Conservation (phyloP, 2,888 invertebrate species). For the Torymus aiolomorphi region DNA sequence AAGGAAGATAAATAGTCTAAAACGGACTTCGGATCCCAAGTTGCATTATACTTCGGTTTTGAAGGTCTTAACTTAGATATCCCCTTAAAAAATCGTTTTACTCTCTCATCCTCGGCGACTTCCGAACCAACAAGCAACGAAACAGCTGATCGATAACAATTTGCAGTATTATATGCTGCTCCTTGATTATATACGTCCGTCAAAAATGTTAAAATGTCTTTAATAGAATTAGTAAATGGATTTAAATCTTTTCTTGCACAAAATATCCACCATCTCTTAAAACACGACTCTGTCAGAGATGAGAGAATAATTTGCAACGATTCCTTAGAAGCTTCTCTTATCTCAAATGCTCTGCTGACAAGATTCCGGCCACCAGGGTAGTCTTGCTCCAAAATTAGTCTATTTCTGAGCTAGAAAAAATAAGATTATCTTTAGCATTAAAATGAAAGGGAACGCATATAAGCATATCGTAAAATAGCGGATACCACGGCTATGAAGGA, state of each 20-base stretch:
- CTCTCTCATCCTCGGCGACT: conserved; percentile 38
- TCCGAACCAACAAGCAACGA: conserved; percentile 43
- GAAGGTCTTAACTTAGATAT: too few relatives aligned
- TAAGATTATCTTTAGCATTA: conserved; percentile 31
- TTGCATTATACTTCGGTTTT: conserved; percentile 54
- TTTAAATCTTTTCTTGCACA: conserved; percentile 17
- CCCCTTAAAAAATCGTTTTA: conserved; percentile 58
- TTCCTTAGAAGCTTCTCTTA: conserved; percentile 28
- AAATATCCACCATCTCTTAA: conserved; percentile 50
- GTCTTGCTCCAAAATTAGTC: not conserved
- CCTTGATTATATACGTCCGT: conserved; percentile 14
- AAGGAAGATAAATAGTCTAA: conserved; percentile 1
- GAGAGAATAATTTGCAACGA: conserved; percentile 34
- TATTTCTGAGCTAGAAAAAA: not conserved
- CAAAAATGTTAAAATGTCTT: conserved; percentile 21
- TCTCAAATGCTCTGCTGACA: conserved; percentile 16
- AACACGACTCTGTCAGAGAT: conserved; percentile 27
- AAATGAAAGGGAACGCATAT: conserved; percentile 4
- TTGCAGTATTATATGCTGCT: conserved; percentile 28
- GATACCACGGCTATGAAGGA: conserved; percentile 53
- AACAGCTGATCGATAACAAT: conserved; percentile 48
- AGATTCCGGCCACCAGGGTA: conserved; percentile 28
- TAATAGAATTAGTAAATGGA: conserved; percentile 13
- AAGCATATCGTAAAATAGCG: conserved; percentile 30
- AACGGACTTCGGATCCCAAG: conserved; percentile 48